These are phyloP conservation scores for Nannoperca australis DNA, from an alignment of 2,797 vertebrate species.

Conservation along the genomic window DNA sequence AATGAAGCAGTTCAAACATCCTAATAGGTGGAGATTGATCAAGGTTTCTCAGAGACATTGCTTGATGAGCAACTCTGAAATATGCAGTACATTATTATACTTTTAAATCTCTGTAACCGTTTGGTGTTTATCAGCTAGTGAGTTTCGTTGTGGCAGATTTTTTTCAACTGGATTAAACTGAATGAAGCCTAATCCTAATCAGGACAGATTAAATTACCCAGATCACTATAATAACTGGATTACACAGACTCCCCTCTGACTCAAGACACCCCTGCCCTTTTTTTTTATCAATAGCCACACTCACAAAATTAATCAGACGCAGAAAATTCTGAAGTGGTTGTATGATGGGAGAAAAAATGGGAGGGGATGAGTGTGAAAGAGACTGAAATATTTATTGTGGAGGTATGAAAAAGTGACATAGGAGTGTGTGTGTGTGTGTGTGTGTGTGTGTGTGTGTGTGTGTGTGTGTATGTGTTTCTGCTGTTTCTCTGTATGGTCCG, in stretches of 20 bases:
- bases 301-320: neutral
- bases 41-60: neutral
- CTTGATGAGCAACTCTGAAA: neutral
- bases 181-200: conserved; percentile 74
- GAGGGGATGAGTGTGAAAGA: neutral
- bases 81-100: neutral
- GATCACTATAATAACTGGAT: conserved; percentile 75
- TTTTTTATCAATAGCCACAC: neutral
- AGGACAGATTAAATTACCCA: conserved; percentile 73
- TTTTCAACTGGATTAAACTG: conserved; percentile 69
- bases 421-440: neutral
- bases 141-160: conserved; percentile 48
- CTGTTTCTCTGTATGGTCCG: neutral
- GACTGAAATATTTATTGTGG: too few relatives aligned
- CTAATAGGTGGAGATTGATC: neutral
- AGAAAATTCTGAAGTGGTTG: neutral
- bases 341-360: neutral
- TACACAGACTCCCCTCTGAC: conserved; percentile 45
- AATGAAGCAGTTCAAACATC: neutral
- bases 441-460: neutral
- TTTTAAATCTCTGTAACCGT: conserved; percentile 12
- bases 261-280: conserved; percentile 38
- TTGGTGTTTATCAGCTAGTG: conserved; percentile 34
- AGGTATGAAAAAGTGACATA: neutral
- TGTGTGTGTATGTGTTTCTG: neutral